Percentiles rank a stretch among this genome's conserved stretches.
phyloP scores from a whole-genome alignment of 2,888 invertebrate genomes.

The Ophonus ardosiacus region DNA sequence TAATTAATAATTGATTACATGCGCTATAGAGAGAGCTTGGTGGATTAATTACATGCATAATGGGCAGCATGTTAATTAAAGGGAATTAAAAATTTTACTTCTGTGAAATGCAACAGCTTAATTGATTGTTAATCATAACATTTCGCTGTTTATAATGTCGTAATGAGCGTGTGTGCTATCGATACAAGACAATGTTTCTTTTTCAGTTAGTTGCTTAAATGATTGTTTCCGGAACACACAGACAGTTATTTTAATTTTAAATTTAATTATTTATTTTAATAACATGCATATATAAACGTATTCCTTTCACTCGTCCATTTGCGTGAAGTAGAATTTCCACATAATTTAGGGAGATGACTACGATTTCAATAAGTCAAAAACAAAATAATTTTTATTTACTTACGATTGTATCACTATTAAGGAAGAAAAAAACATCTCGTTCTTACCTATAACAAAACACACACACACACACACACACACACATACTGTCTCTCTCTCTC shows the following conservation, averaged over 20 bases:
- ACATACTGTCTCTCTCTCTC: no score
- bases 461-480: no score
- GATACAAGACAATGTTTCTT: conserved; percentile 11
- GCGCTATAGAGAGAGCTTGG: conserved; percentile 2
- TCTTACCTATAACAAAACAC: no score
- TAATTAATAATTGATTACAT: conserved; percentile 44
- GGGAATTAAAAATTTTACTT: conserved; percentile 34
- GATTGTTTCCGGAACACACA: conserved; percentile 16
- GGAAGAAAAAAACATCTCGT: no score
- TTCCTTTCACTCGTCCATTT: background rate
- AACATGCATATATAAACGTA: background rate
- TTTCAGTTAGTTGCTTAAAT: conserved; percentile 4
- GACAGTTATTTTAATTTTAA: conserved; percentile 17
- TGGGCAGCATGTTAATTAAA: conserved; percentile 29
- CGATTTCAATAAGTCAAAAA: no score
- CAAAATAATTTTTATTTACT: no score
- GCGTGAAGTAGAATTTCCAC: background rate
- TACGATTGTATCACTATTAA: no score
- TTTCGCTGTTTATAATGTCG: conserved; percentile 19
- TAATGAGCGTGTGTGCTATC: conserved; percentile 18
- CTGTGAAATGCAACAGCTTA: conserved; percentile 13
- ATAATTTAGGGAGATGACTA: no score
- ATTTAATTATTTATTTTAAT: conserved; percentile 10
- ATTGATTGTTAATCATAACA: conserved; percentile 41
- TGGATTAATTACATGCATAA: conserved; percentile 26